Evolutionary conservation across 2,113 vertebrate genomes (phyloP).

Genomic region (Glaucidium brasilianum): DNA sequence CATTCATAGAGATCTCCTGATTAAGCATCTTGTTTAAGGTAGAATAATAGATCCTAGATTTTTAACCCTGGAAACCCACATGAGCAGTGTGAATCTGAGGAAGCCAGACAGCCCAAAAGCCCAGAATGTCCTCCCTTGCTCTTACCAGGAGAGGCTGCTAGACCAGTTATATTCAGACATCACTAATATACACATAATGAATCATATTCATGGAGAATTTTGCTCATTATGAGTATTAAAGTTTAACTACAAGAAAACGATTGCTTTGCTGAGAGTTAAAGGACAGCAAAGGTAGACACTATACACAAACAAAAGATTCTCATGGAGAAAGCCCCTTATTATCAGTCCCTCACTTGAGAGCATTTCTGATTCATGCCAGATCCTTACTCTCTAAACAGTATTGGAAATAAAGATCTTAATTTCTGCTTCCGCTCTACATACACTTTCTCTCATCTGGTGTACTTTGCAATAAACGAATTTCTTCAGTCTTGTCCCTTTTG

Average conservation of each 20-base stretch:
- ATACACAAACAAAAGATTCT: background rate
- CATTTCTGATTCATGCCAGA: background rate
- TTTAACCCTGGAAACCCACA: background rate
- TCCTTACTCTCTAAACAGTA: background rate
- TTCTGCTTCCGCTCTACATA: slow-evolving; percentile 15
- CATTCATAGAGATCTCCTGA: background rate
- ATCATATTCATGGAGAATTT: background rate
- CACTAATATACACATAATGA: background rate
- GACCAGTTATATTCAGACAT: background rate
- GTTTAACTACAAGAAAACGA: background rate
- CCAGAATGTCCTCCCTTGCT: background rate
- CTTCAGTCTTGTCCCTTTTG: background rate
- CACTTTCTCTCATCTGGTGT: slow-evolving; percentile 11
- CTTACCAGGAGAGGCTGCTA: background rate
- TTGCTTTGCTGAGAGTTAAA: background rate
- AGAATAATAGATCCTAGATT: background rate
- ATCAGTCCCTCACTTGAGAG: background rate
- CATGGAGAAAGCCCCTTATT: background rate
- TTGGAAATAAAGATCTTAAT: slow-evolving; percentile 33
- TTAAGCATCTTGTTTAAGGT: background rate
- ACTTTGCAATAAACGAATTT: slow-evolving; percentile 1
- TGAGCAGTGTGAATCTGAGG: background rate
- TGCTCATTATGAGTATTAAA: background rate
- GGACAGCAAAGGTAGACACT: background rate
- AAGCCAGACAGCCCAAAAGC: background rate